phyloP scores from a whole-genome alignment of 2,113 vertebrate species.

The Propithecus coquereli region DNA sequence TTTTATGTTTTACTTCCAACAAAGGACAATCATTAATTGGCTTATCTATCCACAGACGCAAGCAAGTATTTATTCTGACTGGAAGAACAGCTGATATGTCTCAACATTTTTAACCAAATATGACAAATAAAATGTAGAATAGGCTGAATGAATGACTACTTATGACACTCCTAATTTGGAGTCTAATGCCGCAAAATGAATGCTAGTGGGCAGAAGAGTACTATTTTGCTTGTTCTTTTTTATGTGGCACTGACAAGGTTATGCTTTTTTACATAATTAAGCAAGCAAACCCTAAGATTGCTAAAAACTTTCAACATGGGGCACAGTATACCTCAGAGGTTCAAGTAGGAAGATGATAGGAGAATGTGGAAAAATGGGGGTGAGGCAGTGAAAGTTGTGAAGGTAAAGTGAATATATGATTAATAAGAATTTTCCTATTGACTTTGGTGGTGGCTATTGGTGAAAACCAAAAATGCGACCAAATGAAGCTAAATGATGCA shows the following conservation, averaged over 20 bases:
- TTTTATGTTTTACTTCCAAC: constrained; percentile 36
- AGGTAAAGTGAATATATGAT: neutral
- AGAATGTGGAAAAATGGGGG: neutral
- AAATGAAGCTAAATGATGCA: neutral
- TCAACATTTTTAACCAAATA: neutral
- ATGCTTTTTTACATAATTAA: neutral
- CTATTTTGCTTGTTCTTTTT: neutral
- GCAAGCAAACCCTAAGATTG: neutral
- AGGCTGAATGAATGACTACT: neutral
- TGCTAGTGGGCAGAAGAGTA: neutral
- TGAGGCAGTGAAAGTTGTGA: neutral
- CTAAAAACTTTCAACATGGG: neutral
- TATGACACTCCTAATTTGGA: neutral
- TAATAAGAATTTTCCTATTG: neutral
- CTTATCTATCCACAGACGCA: neutral
- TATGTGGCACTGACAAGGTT: neutral
- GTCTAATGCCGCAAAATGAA: neutral
- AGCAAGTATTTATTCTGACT: neutral
- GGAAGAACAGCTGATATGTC: neutral
- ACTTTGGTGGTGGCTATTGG: neutral
- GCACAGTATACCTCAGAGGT: neutral
- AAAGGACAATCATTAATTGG: neutral
- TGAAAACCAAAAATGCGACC: neutral
- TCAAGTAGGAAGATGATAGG: neutral
- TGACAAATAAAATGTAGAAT: neutral